These are phyloP conservation scores for Anthoptus insignis DNA, from an alignment of 2,888 invertebrate species.

Conservation along the genomic window DNA sequence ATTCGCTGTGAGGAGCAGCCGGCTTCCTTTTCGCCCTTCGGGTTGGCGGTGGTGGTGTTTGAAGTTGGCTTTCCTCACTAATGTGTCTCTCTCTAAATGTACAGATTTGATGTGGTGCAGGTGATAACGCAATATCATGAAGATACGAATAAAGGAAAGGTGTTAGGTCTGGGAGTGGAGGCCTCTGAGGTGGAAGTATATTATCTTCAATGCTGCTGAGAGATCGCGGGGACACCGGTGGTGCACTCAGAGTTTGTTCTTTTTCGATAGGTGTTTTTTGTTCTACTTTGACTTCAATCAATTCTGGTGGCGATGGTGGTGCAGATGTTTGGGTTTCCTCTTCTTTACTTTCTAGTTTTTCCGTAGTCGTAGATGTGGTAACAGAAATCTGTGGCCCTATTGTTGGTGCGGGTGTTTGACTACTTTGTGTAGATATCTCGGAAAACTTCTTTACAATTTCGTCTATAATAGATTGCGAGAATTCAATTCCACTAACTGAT, in stretches of 20 bases:
- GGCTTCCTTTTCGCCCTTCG: conserved; percentile 82
- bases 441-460: conserved; percentile 88
- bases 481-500: conserved; percentile 89
- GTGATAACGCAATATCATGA: conserved; percentile 83
- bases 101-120: conserved; percentile 79
- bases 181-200: conserved; percentile 71
- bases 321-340: conserved; percentile 73
- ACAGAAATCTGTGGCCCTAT: conserved; percentile 50
- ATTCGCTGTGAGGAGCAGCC: conserved; percentile 67
- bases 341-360: conserved; percentile 69
- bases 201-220: conserved; percentile 61
- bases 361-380: conserved; percentile 48
- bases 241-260: conserved; percentile 45
- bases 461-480: conserved; percentile 90
- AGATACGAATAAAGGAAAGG: conserved; percentile 84
- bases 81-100: conserved; percentile 67
- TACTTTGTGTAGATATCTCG: conserved; percentile 74
- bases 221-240: conserved; percentile 53
- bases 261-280: conserved; percentile 40
- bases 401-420: conserved; percentile 46
- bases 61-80: conserved; percentile 70
- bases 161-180: conserved; percentile 80
- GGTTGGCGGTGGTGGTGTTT: conserved; percentile 73
- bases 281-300: conserved; percentile 47
- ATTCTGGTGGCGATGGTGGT: conserved; percentile 12